Conservation (phyloP, 2,888 invertebrate species). For the Noctua pronuba region DNA sequence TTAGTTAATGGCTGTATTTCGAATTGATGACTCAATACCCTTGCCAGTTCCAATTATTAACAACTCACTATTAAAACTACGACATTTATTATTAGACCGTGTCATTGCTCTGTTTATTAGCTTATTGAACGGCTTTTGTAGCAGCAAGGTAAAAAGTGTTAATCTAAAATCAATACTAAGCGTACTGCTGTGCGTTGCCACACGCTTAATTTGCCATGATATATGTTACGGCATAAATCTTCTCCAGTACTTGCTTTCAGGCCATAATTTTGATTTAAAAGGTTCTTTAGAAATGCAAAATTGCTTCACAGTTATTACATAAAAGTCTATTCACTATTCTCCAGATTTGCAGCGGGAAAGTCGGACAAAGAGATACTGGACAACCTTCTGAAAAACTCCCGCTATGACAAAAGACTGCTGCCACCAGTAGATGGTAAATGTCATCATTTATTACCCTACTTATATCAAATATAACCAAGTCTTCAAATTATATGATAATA, state of each 20-base stretch:
- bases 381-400: slow-evolving; percentile 95
- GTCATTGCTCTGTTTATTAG: slow-evolving; percentile 66
- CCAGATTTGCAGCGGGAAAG: slow-evolving; percentile 97
- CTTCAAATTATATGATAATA: slow-evolving; percentile 44
- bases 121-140: slow-evolving; percentile 69
- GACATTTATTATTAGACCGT: slow-evolving; percentile 52
- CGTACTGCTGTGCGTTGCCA: slow-evolving; percentile 69
- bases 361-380: slow-evolving; percentile 98
- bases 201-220: slow-evolving; percentile 78
- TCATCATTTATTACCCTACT: slow-evolving; percentile 38
- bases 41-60: slow-evolving; percentile 11
- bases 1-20: slow-evolving; percentile 31
- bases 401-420: slow-evolving; percentile 97
- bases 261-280: slow-evolving; percentile 63
- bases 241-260: slow-evolving; percentile 48
- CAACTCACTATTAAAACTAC: slow-evolving; percentile 23
- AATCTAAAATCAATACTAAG: slow-evolving; percentile 82
- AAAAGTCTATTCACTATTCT: slow-evolving; percentile 73
- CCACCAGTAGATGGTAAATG: slow-evolving; percentile 96
- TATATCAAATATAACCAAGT: slow-evolving; percentile 16
- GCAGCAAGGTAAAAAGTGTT: slow-evolving; percentile 75
- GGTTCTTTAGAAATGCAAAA: slow-evolving; percentile 57
- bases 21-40: slow-evolving; percentile 25
- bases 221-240: slow-evolving; percentile 73
- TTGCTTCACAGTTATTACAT: slow-evolving; percentile 48